A percentile compares a stretch with the other conserved stretches of the same genome.
These are phyloP conservation scores for Dicyrtomina minuta DNA, from an alignment of 2,888 invertebrate genomes.

Conservation along the genomic window DNA sequence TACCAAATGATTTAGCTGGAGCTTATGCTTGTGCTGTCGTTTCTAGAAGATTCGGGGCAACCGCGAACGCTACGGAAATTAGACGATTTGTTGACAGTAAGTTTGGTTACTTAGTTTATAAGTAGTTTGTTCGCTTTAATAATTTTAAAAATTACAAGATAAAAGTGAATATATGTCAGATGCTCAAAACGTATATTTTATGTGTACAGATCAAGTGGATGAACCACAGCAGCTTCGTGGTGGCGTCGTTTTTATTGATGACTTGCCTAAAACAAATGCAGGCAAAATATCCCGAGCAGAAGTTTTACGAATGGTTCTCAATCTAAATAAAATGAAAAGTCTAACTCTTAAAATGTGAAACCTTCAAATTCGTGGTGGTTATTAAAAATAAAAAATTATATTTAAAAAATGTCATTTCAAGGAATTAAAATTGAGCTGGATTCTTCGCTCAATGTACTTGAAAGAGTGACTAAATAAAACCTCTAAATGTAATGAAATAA, in stretches of 20 bases:
- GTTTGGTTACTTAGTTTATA: background rate
- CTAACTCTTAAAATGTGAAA: conserved; percentile 1
- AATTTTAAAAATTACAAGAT: background rate
- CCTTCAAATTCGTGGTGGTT: too few relatives aligned
- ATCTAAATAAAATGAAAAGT: conserved; percentile 26
- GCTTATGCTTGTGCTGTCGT: conserved; percentile 26
- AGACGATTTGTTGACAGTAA: conserved; percentile 27
- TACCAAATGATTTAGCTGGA: conserved; percentile 19
- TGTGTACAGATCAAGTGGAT: background rate
- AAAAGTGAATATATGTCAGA: too few relatives aligned
- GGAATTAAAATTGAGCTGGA: too few relatives aligned
- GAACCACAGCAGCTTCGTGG: conserved; percentile 10
- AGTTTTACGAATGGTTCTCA: conserved; percentile 17
- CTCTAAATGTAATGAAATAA: too few relatives aligned
- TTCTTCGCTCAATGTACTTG: too few relatives aligned
- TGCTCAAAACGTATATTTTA: too few relatives aligned
- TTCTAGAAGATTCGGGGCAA: conserved; percentile 11
- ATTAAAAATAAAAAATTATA: background rate
- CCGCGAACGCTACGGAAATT: conserved; percentile 15
- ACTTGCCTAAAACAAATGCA: conserved; percentile 14
- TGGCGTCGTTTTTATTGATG: conserved; percentile 22
- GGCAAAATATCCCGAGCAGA: conserved; percentile 13
- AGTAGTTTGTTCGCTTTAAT: background rate
- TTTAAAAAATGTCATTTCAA: background rate
- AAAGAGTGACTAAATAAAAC: too few relatives aligned